These are phyloP conservation scores for Trissolcus japonicus DNA, from an alignment of 2,888 invertebrate species.

Conservation along the genomic window DNA sequence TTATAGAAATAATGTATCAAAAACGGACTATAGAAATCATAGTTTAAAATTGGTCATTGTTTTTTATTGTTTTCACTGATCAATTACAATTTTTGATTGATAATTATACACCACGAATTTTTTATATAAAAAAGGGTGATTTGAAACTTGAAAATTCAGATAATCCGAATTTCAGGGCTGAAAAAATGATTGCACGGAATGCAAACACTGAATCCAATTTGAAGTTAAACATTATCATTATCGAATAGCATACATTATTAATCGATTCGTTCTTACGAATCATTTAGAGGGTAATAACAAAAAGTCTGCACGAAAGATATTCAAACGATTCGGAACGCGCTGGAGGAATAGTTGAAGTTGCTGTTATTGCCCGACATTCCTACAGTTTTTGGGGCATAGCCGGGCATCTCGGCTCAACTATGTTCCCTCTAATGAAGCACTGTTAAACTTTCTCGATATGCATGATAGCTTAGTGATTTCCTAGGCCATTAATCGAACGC, in stretches of 20 bases:
- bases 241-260: conserved; percentile 9
- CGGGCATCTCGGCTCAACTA: conserved; percentile 62
- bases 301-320: conserved; percentile 42
- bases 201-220: background rate
- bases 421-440: conserved; percentile 67
- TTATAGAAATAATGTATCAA: too few relatives aligned
- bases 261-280: conserved; percentile 27
- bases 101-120: too few relatives aligned
- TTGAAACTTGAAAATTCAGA: background rate
- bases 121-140: too few relatives aligned
- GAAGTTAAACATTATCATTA: conserved; percentile 10
- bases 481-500: conserved; percentile 58
- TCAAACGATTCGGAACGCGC: conserved; percentile 38
- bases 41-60: too few relatives aligned
- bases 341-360: conserved; percentile 41
- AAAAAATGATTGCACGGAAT: background rate
- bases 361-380: conserved; percentile 55
- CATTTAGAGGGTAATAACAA: conserved; percentile 20
- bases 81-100: too few relatives aligned
- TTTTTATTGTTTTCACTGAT: too few relatives aligned
- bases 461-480: conserved; percentile 59
- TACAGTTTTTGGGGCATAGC: conserved; percentile 44
- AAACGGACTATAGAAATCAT: too few relatives aligned
- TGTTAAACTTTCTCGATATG: conserved; percentile 70
- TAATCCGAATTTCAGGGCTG: background rate